Evolutionary conservation across 2,888 invertebrate genomes (phyloP).

Genomic region (Cephus nigrinus): DNA sequence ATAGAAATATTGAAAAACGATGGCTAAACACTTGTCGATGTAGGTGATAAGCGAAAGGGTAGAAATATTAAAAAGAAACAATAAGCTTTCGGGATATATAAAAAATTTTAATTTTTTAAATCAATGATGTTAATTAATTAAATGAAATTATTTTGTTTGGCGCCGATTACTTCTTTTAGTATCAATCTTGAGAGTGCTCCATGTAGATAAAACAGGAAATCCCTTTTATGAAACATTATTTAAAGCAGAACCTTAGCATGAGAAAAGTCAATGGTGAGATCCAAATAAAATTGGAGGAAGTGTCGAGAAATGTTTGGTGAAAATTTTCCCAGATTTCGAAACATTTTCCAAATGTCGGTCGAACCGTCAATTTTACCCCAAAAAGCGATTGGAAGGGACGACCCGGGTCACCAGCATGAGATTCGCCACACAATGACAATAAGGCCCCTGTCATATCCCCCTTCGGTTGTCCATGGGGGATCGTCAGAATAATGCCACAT

Average conservation of each 20-base stretch:
- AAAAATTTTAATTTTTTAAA: background rate
- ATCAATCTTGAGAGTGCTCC: background rate
- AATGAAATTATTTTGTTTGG: background rate
- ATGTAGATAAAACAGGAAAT: background rate
- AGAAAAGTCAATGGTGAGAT: background rate
- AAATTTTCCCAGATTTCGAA: constrained; percentile 23
- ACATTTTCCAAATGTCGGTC: constrained; percentile 28
- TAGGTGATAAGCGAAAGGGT: background rate
- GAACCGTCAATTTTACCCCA: constrained; percentile 16
- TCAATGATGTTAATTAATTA: background rate
- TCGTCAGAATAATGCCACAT: constrained; percentile 27
- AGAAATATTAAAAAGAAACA: background rate
- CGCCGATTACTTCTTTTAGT: background rate
- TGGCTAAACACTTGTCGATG: background rate
- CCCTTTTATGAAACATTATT: background rate
- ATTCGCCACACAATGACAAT: constrained; percentile 37
- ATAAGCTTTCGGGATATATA: background rate
- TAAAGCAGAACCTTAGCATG: background rate
- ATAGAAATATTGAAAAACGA: background rate
- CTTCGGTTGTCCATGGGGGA: constrained; percentile 46
- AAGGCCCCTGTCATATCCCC: constrained; percentile 28
- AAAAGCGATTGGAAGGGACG: constrained; percentile 19
- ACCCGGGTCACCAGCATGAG: constrained; percentile 24
- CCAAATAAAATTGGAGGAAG: background rate
- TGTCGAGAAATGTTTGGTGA: background rate